A percentile compares a stretch with the other conserved stretches of the same genome.
phyloP scores from a whole-genome alignment of 2,113 vertebrate genomes.

The Kryptolebias marmoratus region DNA sequence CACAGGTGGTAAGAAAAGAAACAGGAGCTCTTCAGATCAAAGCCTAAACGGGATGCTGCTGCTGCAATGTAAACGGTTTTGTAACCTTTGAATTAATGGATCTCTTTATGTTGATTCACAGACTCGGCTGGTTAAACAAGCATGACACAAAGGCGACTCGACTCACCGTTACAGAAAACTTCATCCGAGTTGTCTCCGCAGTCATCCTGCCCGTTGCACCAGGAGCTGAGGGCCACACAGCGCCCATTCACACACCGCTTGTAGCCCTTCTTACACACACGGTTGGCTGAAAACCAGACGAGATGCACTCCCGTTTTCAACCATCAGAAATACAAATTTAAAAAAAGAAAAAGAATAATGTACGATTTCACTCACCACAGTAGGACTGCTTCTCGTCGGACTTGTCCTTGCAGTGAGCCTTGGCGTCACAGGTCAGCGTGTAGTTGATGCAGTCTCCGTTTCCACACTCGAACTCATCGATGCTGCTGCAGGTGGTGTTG shows the following conservation, averaged over 20 bases:
- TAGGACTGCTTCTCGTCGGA: conserved; percentile 97
- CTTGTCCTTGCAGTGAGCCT: conserved; percentile 96
- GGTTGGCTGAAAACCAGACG: conserved; percentile 80
- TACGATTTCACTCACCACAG: conserved; percentile 84
- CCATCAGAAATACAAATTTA: conserved; percentile 12
- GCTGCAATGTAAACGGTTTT: too few species aligned
- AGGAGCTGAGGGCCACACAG: conserved; percentile 86
- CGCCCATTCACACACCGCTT: conserved; percentile 90
- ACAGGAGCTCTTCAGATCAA: too few species aligned
- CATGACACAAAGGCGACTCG: conserved; percentile 52
- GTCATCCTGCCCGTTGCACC: conserved; percentile 91
- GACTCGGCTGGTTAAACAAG: too few species aligned
- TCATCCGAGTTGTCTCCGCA: conserved; percentile 96
- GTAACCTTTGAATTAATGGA: too few species aligned
- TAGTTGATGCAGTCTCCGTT: conserved; percentile 95
- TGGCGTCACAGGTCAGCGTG: conserved; percentile 90
- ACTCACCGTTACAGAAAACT: conserved; percentile 93
- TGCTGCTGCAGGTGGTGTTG: conserved; percentile 89
- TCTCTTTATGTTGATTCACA: too few species aligned
- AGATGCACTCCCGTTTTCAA: conserved; percentile 17
- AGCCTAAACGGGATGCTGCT: too few species aligned
- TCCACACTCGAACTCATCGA: conserved; percentile 95
- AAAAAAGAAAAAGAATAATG: not conserved
- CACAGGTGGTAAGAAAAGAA: too few species aligned
- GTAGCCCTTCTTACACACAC: conserved; percentile 93